Percentiles rank a stretch among this genome's conserved stretches.
These are phyloP conservation scores for Drosophila parvula DNA, from an alignment of 1,140 invertebrate genomes.

Conservation along the genomic window DNA sequence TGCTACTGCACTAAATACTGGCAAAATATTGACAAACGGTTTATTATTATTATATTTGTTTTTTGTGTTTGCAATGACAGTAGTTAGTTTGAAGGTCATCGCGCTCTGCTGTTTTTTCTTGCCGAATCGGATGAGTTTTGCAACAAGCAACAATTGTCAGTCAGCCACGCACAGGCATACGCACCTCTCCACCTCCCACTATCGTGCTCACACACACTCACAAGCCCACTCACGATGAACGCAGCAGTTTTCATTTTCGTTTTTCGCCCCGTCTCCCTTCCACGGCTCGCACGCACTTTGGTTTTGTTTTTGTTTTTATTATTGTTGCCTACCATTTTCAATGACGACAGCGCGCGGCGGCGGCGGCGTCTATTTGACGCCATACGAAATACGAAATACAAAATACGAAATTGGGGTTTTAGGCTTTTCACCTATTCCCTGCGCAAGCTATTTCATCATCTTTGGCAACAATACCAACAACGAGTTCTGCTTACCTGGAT, in stretches of 20 bases:
- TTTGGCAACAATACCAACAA: constrained; percentile 25
- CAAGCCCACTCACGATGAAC: constrained; percentile 62
- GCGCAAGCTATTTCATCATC: constrained; percentile 52
- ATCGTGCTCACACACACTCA: not conserved
- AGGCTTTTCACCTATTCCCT: constrained; percentile 47
- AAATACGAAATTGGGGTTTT: constrained; percentile 31
- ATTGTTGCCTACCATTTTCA: constrained; percentile 20
- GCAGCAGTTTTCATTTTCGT: constrained; percentile 71
- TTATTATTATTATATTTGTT: not conserved
- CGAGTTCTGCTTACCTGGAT: constrained; percentile 21
- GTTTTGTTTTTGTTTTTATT: constrained; percentile 8
- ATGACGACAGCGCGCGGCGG: constrained; percentile 36
- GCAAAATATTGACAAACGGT: constrained; percentile 21
- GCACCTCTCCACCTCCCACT: not conserved
- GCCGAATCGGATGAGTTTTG: constrained; percentile 22
- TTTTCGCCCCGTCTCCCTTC: constrained; percentile 18
- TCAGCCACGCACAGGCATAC: constrained; percentile 1
- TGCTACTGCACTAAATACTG: constrained; percentile 18
- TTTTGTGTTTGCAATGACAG: not conserved
- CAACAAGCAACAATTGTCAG: constrained; percentile 47
- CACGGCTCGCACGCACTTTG: constrained; percentile 24
- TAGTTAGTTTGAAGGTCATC: constrained; percentile 55
- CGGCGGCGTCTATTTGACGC: constrained; percentile 51
- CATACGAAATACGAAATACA: constrained; percentile 23
- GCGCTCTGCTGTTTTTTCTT: constrained; percentile 10